These are phyloP conservation scores for Plestiodon gilberti DNA, from an alignment of 2,113 vertebrate genomes.

Conservation along the genomic window DNA sequence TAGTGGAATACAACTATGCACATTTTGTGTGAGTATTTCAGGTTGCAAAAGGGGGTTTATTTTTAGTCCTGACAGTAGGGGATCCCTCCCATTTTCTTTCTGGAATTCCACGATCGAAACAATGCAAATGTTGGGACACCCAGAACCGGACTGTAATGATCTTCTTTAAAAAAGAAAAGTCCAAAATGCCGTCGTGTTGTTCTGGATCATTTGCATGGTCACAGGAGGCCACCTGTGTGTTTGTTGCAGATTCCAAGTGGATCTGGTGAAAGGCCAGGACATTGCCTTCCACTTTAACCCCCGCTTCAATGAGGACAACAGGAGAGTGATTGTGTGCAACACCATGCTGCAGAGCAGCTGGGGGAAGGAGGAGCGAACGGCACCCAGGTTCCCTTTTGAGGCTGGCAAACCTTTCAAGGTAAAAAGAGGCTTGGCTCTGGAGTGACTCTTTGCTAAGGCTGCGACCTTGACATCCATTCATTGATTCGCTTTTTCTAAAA, in stretches of 20 bases:
- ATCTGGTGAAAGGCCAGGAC: slow-evolving; percentile 64
- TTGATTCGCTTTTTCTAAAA: background rate
- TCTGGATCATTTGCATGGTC: background rate
- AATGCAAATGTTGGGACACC: background rate
- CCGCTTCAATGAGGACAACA: slow-evolving; percentile 66
- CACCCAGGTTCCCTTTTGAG: slow-evolving; percentile 65
- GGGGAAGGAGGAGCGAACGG: slow-evolving; percentile 66
- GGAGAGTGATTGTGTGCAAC: slow-evolving; percentile 69
- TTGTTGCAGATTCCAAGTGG: slow-evolving; percentile 52
- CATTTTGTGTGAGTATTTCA: background rate
- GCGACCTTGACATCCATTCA: too few species aligned
- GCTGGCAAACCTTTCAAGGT: slow-evolving; percentile 71
- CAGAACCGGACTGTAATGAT: background rate
- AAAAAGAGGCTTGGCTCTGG: background rate
- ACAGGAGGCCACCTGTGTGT: background rate
- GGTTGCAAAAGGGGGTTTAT: background rate
- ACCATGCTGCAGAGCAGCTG: slow-evolving; percentile 38
- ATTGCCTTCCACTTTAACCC: slow-evolving; percentile 73
- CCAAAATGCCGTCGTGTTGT: background rate
- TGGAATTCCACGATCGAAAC: background rate
- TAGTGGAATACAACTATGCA: too few species aligned
- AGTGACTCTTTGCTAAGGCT: background rate
- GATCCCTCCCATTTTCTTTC: background rate
- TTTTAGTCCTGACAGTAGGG: background rate
- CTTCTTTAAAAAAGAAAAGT: background rate